Conservation (phyloP, 2,797 vertebrate species). For the Picus viridis region DNA sequence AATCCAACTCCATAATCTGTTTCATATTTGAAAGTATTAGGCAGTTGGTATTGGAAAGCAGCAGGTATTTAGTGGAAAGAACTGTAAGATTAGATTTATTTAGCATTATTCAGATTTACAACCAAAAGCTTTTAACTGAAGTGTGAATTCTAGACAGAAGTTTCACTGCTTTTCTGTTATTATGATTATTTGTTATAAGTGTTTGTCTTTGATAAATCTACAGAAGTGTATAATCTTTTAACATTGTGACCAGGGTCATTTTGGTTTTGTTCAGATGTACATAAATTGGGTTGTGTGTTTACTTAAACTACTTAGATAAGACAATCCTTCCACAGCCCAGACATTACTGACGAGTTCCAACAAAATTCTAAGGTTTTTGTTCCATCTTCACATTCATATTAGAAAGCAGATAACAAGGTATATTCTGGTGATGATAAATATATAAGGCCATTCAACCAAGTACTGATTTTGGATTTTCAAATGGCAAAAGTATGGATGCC, state of each 20-base stretch:
- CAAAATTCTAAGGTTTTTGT: not conserved
- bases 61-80: conserved; percentile 70
- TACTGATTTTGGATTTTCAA: not conserved
- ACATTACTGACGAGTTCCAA: not conserved
- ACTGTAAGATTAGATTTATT: conserved; percentile 73
- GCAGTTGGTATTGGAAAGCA: conserved; percentile 70
- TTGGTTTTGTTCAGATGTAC: not conserved
- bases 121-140: conserved; percentile 51
- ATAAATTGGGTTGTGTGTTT: not conserved
- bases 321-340: not conserved
- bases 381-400: not conserved
- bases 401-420: not conserved
- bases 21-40: conserved; percentile 60
- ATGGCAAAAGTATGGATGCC: not conserved
- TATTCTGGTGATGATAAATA: not conserved
- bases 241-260: not conserved
- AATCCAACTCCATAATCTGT: conserved; percentile 52
- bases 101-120: conserved; percentile 70
- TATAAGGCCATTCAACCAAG: not conserved
- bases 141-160: conserved; percentile 48
- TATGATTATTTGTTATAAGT: conserved; percentile 19
- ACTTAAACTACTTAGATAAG: not conserved
- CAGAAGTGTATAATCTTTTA: not conserved
- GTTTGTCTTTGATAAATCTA: conserved; percentile 19
- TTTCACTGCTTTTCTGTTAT: conserved; percentile 48